phyloP scores from a whole-genome alignment of 2,797 vertebrate species.

The Hylomyscus alleni region DNA sequence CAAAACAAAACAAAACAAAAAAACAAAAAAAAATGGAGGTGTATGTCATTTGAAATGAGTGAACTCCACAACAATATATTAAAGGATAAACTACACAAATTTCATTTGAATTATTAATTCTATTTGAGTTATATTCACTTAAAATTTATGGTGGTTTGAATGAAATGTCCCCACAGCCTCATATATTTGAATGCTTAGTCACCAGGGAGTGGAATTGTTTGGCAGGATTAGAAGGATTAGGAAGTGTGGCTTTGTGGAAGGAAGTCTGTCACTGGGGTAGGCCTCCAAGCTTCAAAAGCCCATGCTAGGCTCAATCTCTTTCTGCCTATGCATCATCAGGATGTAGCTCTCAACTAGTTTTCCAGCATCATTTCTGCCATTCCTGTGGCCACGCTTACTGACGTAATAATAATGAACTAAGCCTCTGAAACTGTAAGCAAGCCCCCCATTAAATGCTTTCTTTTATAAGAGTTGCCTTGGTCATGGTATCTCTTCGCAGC shows the following conservation, averaged over 20 bases:
- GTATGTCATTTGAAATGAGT: constrained; percentile 29
- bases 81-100: background rate
- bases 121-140: background rate
- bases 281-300: background rate
- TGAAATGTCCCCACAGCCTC: background rate
- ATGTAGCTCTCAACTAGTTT: background rate
- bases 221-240: background rate
- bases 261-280: background rate
- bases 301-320: background rate
- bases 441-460: background rate
- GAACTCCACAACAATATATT: background rate
- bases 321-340: background rate
- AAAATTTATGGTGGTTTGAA: background rate
- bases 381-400: background rate
- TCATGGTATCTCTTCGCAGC: background rate
- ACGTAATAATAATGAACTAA: background rate
- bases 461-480: background rate
- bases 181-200: background rate
- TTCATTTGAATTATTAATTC: background rate
- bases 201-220: background rate
- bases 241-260: background rate
- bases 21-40: background rate
- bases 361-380: background rate
- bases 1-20: no score
- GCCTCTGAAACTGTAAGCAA: background rate